Evolutionary conservation across 2,113 vertebrate species (phyloP).

Genomic region (Ciconia boyciana): DNA sequence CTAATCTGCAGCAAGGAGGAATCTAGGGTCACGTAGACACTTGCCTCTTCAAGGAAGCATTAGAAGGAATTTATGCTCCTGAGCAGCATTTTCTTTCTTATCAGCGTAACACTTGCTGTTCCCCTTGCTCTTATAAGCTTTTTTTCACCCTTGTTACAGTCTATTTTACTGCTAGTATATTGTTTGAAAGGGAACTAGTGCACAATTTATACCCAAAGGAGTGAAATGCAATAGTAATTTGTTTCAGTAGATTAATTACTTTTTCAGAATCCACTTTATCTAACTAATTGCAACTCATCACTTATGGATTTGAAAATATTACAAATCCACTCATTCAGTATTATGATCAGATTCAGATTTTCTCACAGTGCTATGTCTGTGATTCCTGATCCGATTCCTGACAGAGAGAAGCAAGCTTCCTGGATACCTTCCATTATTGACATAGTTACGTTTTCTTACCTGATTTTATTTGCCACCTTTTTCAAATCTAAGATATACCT

Average conservation of each 20-base stretch:
- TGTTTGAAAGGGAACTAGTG: background rate
- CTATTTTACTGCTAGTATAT: background rate
- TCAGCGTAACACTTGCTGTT: background rate
- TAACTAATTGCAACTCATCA: background rate
- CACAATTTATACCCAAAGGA: background rate
- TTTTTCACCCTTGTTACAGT: background rate
- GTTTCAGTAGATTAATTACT: background rate
- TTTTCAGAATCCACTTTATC: background rate
- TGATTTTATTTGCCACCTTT: background rate
- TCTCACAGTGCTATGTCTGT: background rate
- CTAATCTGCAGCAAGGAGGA: slow-evolving; percentile 53
- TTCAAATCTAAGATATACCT: slow-evolving; percentile 16
- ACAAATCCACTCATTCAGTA: background rate
- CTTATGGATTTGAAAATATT: background rate
- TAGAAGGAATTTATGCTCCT: slow-evolving; percentile 54
- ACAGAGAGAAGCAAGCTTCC: background rate
- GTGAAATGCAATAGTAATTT: background rate
- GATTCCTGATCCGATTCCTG: background rate
- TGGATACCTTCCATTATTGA: background rate
- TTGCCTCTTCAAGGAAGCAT: slow-evolving; percentile 38
- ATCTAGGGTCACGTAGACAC: slow-evolving; percentile 29
- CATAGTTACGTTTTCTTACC: background rate
- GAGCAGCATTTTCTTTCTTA: background rate
- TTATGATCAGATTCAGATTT: background rate
- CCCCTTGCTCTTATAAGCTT: background rate